These are phyloP conservation scores for Calliopum simillimum DNA, from an alignment of 2,888 invertebrate genomes.

Conservation along the genomic window DNA sequence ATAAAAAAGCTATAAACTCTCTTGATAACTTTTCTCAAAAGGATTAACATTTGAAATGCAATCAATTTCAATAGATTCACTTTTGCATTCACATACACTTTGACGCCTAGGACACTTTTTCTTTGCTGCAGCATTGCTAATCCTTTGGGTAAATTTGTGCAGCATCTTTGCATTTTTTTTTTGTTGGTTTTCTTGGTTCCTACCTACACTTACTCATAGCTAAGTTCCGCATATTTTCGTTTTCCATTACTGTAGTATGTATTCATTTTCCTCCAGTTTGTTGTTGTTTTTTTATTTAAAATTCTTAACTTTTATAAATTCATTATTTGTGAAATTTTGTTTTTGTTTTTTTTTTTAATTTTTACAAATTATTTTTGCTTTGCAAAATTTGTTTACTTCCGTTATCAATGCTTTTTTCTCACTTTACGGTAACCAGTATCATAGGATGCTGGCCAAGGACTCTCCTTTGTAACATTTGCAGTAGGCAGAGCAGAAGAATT, in stretches of 20 bases:
- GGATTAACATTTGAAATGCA: slow-evolving; percentile 3
- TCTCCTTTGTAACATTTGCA: neutral
- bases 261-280: slow-evolving; percentile 9
- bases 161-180: slow-evolving; percentile 42
- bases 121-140: slow-evolving; percentile 18
- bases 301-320: neutral
- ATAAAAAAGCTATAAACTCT: too few relatives aligned
- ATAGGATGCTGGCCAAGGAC: slow-evolving; percentile 21
- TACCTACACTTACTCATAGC: slow-evolving; percentile 62
- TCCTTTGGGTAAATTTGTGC: slow-evolving; percentile 47
- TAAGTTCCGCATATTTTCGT: slow-evolving; percentile 57
- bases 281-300: too few relatives aligned
- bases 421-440: neutral
- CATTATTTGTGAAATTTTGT: slow-evolving; percentile 1
- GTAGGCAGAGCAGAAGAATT: slow-evolving; percentile 4
- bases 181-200: slow-evolving; percentile 16
- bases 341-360: slow-evolving; percentile 9
- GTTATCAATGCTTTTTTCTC: neutral
- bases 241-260: slow-evolving; percentile 55
- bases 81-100: slow-evolving; percentile 21
- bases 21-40: neutral
- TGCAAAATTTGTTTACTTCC: slow-evolving; percentile 20
- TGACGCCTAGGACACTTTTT: neutral
- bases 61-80: neutral
- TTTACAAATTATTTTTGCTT: neutral